These are phyloP conservation scores for Onychomys torridus DNA, from an alignment of 2,797 vertebrate genomes.

Conservation along the genomic window DNA sequence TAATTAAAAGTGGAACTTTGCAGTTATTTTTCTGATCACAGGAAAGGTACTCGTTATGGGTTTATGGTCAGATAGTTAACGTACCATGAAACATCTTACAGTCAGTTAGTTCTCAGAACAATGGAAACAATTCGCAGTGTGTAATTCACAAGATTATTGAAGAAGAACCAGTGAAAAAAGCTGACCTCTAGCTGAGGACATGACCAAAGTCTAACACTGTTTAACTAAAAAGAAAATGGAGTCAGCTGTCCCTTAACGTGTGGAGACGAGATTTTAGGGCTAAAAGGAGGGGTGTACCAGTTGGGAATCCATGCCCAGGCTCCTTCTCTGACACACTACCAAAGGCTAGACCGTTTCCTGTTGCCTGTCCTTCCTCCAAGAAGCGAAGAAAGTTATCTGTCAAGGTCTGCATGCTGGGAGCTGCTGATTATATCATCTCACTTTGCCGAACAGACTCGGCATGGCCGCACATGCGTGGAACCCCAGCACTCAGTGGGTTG, in stretches of 20 bases:
- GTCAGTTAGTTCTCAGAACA: not conserved
- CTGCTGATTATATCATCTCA: not conserved
- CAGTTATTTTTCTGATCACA: not conserved
- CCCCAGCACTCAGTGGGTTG: not conserved
- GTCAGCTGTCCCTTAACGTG: no score
- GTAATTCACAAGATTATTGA: not conserved
- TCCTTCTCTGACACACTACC: not conserved
- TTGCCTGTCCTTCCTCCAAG: not conserved
- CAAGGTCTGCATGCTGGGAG: not conserved
- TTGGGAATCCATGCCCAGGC: not conserved
- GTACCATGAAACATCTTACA: not conserved
- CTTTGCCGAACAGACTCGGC: not conserved
- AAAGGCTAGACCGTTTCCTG: not conserved
- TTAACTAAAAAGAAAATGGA: no score
- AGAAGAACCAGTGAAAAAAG: not conserved
- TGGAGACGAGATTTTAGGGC: not conserved
- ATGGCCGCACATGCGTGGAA: not conserved
- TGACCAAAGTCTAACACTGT: not conserved
- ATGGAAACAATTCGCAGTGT: not conserved
- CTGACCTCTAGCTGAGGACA: not conserved
- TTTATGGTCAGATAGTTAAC: not conserved
- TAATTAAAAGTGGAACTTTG: not conserved
- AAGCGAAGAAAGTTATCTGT: no score
- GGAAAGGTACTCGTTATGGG: not conserved
- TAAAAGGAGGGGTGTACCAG: no score